Percentiles rank a stretch among this genome's conserved stretches.
These are phyloP conservation scores for Flexamia atlantica DNA, from an alignment of 2,888 invertebrate genomes.

Conservation along the genomic window DNA sequence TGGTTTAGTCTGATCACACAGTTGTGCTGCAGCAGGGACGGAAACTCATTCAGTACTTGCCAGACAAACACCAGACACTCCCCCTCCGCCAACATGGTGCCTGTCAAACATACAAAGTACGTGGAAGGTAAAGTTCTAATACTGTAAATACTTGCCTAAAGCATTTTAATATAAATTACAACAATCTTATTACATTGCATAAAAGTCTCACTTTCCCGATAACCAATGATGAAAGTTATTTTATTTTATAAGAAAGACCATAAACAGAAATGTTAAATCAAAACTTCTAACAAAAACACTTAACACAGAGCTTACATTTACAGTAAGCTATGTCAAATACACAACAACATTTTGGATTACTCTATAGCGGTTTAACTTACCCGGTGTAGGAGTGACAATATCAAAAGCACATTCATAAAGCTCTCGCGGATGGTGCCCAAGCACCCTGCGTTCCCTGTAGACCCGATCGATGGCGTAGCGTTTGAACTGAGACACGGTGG, in stretches of 20 bases:
- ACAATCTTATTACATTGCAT: no score
- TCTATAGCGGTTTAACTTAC: constrained; percentile 72
- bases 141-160: no score
- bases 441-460: constrained; percentile 87
- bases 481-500: constrained; percentile 85
- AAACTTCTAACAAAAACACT: no score
- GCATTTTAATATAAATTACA: no score
- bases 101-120: constrained; percentile 73
- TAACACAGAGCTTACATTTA: no score
- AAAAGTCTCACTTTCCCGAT: no score
- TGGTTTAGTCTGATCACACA: constrained; percentile 88
- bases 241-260: no score
- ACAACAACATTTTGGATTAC: no score
- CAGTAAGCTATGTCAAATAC: no score
- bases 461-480: constrained; percentile 93
- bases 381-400: constrained; percentile 87
- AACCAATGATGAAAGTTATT: no score
- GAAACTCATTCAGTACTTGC: constrained; percentile 85
- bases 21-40: constrained; percentile 80
- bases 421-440: constrained; percentile 92
- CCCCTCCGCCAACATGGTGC: constrained; percentile 88
- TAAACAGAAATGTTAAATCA: no score
- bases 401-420: constrained; percentile 95
- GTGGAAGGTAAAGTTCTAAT: no score
- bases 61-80: constrained; percentile 89